Percentiles rank a stretch among this genome's conserved stretches.
These are phyloP conservation scores for Malacoctenus gilli DNA, from an alignment of 2,797 vertebrate species.

Conservation along the genomic window DNA sequence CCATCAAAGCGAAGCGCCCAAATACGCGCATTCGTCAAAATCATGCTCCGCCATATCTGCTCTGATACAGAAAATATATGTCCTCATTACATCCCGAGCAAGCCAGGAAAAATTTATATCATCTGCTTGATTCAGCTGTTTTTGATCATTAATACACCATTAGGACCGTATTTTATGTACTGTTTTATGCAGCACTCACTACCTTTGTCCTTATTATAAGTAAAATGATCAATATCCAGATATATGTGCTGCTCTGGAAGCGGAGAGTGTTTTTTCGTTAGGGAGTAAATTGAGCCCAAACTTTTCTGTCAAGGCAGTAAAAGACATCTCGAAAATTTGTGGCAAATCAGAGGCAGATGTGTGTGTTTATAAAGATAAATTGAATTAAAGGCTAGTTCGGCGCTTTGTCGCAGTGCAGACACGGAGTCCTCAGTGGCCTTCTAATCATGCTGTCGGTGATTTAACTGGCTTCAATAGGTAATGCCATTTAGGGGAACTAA, in stretches of 20 bases:
- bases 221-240: conserved; percentile 72
- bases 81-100: conserved; percentile 65
- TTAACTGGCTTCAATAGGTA: conserved; percentile 84
- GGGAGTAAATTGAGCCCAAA: conserved; percentile 76
- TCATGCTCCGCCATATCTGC: conserved; percentile 47
- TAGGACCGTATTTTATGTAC: conserved; percentile 73
- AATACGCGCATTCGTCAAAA: conserved; percentile 43
- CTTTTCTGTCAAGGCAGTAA: conserved; percentile 74
- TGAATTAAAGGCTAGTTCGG: conserved; percentile 78
- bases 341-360: conserved; percentile 81
- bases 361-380: conserved; percentile 83
- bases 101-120: conserved; percentile 67
- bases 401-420: conserved; percentile 73
- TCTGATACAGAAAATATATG: conserved; percentile 55
- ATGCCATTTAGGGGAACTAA: conserved; percentile 81
- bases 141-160: conserved; percentile 79
- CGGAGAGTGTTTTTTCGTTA: conserved; percentile 67
- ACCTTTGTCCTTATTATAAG: conserved; percentile 67
- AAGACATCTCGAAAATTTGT: conserved; percentile 78
- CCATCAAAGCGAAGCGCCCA: conserved; percentile 24
- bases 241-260: conserved; percentile 56
- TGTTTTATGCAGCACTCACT: conserved; percentile 75
- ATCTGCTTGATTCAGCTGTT: conserved; percentile 59
- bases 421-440: conserved; percentile 70
- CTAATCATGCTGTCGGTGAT: conserved; percentile 81